Conservation (phyloP, 2,797 vertebrate species). For the Fratercula arctica region DNA sequence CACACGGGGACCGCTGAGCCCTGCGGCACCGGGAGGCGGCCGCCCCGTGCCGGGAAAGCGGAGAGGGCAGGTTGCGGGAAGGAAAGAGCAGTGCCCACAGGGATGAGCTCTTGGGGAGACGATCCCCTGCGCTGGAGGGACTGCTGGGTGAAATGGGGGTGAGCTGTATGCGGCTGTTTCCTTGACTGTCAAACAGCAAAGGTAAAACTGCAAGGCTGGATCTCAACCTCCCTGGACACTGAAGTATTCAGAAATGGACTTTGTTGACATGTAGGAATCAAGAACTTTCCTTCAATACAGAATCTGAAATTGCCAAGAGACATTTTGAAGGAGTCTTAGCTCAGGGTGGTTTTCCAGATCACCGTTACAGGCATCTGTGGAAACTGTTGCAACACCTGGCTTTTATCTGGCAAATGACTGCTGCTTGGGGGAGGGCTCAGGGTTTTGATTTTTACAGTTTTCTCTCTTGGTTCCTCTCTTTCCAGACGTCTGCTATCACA, state of each 20-base stretch:
- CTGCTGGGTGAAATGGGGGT: not conserved
- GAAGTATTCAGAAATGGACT: not conserved
- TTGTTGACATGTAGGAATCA: not conserved
- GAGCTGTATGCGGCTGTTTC: not conserved
- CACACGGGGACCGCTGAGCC: not conserved
- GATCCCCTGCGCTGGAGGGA: not conserved
- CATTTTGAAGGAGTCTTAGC: not conserved
- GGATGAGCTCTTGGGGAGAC: not conserved
- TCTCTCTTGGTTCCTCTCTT: not conserved
- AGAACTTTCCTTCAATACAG: not conserved
- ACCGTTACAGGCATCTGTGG: not conserved
- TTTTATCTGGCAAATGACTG: not conserved
- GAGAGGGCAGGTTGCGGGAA: not conserved
- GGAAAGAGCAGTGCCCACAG: not conserved
- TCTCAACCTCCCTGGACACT: not conserved
- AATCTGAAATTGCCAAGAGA: not conserved
- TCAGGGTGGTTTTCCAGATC: not conserved
- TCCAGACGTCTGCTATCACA: not conserved
- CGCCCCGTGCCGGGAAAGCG: rapidly evolving
- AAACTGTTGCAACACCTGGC: not conserved
- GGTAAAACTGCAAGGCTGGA: not conserved
- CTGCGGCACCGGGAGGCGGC: rapidly evolving
- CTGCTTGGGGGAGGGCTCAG: not conserved
- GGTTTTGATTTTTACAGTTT: not conserved
- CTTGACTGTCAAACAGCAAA: not conserved